Conservation (phyloP, 1,140 invertebrate genomes). For the Battus philenor region DNA sequence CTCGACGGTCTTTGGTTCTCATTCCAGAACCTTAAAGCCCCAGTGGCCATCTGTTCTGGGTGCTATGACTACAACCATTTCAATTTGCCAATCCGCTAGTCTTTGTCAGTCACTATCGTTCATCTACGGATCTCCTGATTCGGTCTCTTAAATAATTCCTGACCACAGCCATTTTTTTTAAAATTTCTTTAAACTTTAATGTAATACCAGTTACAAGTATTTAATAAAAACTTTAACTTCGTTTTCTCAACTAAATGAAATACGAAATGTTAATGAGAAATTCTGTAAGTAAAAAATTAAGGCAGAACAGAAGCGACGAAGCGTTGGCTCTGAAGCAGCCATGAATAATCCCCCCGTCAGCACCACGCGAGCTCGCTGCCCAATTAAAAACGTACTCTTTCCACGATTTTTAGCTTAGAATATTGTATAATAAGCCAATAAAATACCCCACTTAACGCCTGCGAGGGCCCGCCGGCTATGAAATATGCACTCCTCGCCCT, state of each 20-base stretch:
- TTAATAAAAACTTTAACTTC: no score
- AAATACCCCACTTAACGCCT: conserved; percentile 72
- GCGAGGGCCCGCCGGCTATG: conserved; percentile 48
- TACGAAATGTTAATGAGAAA: conserved; percentile 11
- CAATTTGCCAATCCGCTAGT: no score
- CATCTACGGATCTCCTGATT: no score
- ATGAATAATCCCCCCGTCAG: conserved; percentile 71
- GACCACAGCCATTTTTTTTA: no score
- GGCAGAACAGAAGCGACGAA: conserved; percentile 48
- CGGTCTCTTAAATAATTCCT: no score
- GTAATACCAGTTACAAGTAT: no score
- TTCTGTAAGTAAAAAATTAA: conserved; percentile 36
- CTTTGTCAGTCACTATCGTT: no score
- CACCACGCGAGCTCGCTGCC: conserved; percentile 62
- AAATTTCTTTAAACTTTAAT: no score
- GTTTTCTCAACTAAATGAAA: conserved; percentile 6
- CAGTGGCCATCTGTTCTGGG: no score
- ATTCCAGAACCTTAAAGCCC: no score
- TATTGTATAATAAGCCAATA: conserved; percentile 75
- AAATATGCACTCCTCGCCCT: conserved; percentile 67
- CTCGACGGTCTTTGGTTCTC: no score
- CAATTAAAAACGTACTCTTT: conserved; percentile 75
- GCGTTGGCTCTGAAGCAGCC: conserved; percentile 55
- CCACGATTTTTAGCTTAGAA: conserved; percentile 74
- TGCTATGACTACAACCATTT: no score